Evolutionary conservation across 2,113 vertebrate genomes (phyloP).

Genomic region (Catharus bicknelli): DNA sequence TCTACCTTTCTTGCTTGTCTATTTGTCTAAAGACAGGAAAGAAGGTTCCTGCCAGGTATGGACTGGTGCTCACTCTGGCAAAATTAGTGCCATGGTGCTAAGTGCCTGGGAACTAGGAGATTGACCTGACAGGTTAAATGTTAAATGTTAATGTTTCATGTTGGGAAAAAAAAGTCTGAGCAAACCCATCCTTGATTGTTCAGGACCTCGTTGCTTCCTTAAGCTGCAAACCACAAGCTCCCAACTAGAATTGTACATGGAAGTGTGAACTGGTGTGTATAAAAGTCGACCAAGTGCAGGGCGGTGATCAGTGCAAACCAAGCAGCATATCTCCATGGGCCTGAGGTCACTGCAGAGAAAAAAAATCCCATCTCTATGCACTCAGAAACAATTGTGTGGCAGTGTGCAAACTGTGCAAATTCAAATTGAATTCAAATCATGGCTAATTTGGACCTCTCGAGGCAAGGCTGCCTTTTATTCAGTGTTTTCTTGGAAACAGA

Average conservation of each 20-base stretch:
- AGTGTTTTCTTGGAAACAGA: not conserved
- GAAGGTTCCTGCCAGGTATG: not conserved
- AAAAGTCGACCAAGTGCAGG: not conserved
- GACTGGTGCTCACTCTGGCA: not conserved
- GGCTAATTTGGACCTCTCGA: not conserved
- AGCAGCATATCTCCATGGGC: rapidly evolving
- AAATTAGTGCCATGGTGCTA: not conserved
- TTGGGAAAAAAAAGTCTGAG: not conserved
- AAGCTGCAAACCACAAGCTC: not conserved
- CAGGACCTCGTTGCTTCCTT: not conserved
- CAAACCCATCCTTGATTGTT: not conserved
- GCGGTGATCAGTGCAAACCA: not conserved
- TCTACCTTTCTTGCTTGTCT: not conserved
- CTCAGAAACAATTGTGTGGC: not conserved
- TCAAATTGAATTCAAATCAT: not conserved
- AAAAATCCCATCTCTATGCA: not conserved
- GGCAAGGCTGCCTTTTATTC: not conserved
- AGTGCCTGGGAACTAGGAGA: not conserved
- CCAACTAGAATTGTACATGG: rapidly evolving
- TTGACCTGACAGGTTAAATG: not conserved
- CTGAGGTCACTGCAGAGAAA: not conserved
- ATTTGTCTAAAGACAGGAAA: not conserved
- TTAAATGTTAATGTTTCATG: not conserved
- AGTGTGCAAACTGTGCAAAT: not conserved
- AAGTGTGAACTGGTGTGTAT: not conserved